These are phyloP conservation scores for Troides oblongomaculatus DNA, from an alignment of 2,888 invertebrate genomes.

Conservation along the genomic window DNA sequence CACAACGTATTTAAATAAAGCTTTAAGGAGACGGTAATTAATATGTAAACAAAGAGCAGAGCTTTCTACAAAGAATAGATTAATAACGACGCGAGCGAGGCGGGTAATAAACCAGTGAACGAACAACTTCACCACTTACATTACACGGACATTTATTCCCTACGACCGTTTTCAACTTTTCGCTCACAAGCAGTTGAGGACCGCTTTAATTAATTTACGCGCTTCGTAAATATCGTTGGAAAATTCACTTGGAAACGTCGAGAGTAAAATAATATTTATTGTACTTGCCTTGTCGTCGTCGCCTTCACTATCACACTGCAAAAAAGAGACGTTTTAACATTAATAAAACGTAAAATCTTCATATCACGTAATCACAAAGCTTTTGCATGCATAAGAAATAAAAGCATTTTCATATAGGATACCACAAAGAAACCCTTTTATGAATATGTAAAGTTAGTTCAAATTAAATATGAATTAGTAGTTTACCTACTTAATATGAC, in stretches of 20 bases:
- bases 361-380: slow-evolving; percentile 6
- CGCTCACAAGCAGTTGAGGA: slow-evolving; percentile 57
- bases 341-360: slow-evolving; percentile 44
- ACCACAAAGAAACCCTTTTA: background rate
- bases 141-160: slow-evolving; percentile 75
- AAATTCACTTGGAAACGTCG: slow-evolving; percentile 35
- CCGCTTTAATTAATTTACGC: slow-evolving; percentile 69
- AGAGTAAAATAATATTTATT: slow-evolving; percentile 43
- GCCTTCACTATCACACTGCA: slow-evolving; percentile 96
- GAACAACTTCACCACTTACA: slow-evolving; percentile 74
- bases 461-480: background rate
- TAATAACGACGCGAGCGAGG: slow-evolving; percentile 61
- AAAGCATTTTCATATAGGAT: background rate
- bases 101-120: slow-evolving; percentile 66
- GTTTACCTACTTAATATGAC: background rate
- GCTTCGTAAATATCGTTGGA: slow-evolving; percentile 53
- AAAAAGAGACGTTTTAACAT: slow-evolving; percentile 67
- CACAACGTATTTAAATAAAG: background rate
- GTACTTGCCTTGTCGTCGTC: slow-evolving; percentile 93
- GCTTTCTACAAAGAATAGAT: slow-evolving; percentile 52
- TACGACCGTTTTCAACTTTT: slow-evolving; percentile 69
- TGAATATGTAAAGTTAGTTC: background rate
- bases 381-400: slow-evolving; percentile 31
- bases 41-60: slow-evolving; percentile 53
- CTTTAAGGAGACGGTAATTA: slow-evolving; percentile 34